A percentile compares a stretch with the other conserved stretches of the same genome.
Conservation (phyloP, 2,888 invertebrate genomes). For the Drosophila ezoana region DNA sequence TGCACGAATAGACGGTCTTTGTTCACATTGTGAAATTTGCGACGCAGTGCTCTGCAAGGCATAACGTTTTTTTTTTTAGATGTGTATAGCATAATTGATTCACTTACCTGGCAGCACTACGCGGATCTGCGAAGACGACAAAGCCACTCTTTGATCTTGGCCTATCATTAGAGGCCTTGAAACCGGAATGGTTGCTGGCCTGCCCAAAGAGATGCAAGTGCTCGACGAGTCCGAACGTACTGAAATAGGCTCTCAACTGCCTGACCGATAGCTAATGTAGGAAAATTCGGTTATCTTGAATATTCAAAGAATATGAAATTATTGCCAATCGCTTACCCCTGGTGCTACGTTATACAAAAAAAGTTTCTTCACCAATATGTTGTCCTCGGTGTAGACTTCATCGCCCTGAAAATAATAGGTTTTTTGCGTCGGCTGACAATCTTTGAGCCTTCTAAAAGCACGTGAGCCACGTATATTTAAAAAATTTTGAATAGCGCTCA, state of each 20-base stretch:
- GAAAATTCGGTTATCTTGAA: background rate
- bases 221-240: constrained; percentile 35
- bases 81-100: too few species aligned
- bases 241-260: constrained; percentile 28
- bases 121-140: constrained; percentile 32
- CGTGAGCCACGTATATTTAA: background rate
- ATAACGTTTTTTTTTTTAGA: background rate
- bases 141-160: constrained; percentile 20
- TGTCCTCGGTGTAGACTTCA: constrained; percentile 61
- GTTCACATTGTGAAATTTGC: constrained; percentile 27
- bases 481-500: background rate
- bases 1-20: constrained; percentile 31
- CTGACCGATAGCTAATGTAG: constrained; percentile 28
- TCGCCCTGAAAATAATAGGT: constrained; percentile 34
- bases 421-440: background rate
- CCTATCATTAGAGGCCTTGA: background rate
- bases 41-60: constrained; percentile 26
- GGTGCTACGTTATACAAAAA: constrained; percentile 32
- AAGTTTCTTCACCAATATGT: constrained; percentile 51
- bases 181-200: too few species aligned
- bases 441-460: too few species aligned
- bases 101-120: constrained; percentile 51
- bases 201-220: constrained; percentile 23
- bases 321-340: constrained; percentile 24
- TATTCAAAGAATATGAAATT: background rate